Conservation (phyloP, 1,140 invertebrate species). For the Vanessa atalanta region DNA sequence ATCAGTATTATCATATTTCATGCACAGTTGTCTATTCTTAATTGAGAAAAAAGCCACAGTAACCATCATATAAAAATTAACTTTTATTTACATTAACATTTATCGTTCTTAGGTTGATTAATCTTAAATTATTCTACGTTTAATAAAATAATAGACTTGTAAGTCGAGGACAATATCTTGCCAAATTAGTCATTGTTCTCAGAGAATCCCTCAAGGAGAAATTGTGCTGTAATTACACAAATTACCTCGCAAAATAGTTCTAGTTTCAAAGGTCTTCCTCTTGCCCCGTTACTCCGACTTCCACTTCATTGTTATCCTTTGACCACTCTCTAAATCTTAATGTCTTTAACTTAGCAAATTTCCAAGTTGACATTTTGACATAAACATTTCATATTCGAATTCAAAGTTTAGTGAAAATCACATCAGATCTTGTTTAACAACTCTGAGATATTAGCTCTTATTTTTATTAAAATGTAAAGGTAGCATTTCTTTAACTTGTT, state of each 20-base stretch:
- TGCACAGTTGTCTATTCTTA: too few relatives aligned
- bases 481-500: too few relatives aligned
- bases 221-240: slow-evolving; percentile 35
- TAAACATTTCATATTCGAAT: not conserved
- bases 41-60: too few relatives aligned
- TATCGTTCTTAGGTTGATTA: too few relatives aligned
- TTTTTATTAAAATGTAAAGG: too few relatives aligned
- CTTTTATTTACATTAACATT: too few relatives aligned
- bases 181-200: slow-evolving; percentile 34
- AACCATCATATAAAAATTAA: too few relatives aligned
- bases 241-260: slow-evolving; percentile 31
- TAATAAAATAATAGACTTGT: slow-evolving; percentile 4
- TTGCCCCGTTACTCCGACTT: not conserved
- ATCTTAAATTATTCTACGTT: not conserved
- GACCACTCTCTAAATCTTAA: slow-evolving; percentile 28
- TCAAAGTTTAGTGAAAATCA: not conserved
- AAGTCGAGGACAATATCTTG: slow-evolving; percentile 26
- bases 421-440: too few relatives aligned
- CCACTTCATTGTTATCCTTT: slow-evolving; percentile 19
- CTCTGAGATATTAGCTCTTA: too few relatives aligned
- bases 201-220: slow-evolving; percentile 16
- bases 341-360: slow-evolving; percentile 17
- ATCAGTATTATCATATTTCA: too few relatives aligned
- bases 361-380: not conserved
- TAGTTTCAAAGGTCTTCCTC: slow-evolving; percentile 24